Evolutionary conservation across 1,140 invertebrate genomes (phyloP).

Genomic region (Lanistes nyassanus): DNA sequence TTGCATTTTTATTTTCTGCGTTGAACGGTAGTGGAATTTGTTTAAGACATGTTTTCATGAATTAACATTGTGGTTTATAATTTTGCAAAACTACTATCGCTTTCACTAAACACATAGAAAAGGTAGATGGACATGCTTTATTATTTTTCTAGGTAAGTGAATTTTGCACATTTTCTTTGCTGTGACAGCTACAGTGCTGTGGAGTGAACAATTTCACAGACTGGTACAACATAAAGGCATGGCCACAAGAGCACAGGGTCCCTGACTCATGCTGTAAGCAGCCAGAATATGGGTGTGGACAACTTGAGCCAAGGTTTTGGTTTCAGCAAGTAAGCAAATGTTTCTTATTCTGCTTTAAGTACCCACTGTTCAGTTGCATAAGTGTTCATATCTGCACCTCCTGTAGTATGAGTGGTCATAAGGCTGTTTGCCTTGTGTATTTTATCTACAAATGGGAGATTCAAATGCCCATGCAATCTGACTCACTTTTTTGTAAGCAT

Average conservation of each 20-base stretch:
- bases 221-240: constrained; percentile 84
- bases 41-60: too few species aligned
- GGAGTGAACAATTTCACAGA: constrained; percentile 85
- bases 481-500: too few species aligned
- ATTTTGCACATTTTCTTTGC: constrained; percentile 30
- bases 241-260: constrained; percentile 78
- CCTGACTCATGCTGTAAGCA: constrained; percentile 81
- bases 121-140: too few species aligned
- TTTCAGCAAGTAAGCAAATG: constrained; percentile 37
- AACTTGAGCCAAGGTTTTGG: constrained; percentile 32
- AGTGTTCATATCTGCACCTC: too few species aligned
- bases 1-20: too few species aligned
- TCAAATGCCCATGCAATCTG: too few species aligned
- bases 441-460: not conserved
- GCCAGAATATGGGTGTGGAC: constrained; percentile 32
- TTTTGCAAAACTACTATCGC: too few species aligned
- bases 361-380: too few species aligned
- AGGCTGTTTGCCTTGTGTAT: not conserved
- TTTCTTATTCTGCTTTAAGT: not conserved
- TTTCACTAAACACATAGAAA: too few species aligned
- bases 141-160: too few species aligned
- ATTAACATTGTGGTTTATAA: too few species aligned
- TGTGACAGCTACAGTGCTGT: constrained; percentile 81
- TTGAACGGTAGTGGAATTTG: too few species aligned
- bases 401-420: not conserved